A percentile compares a stretch with the other conserved stretches of the same genome.
Conservation (phyloP, 1,140 invertebrate species). For the Protaetia brevitarsis region DNA sequence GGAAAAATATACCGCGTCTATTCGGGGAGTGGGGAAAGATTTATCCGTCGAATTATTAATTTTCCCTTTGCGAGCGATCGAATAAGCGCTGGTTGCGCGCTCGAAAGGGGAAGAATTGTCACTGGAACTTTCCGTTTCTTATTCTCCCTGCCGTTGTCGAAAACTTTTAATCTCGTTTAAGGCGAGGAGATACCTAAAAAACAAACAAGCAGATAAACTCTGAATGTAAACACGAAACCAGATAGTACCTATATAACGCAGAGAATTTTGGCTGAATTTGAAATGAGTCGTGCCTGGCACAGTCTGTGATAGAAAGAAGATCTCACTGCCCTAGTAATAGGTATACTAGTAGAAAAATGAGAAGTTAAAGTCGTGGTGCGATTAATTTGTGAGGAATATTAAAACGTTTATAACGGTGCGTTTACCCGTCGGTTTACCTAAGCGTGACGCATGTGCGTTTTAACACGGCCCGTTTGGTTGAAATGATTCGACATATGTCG, state of each 20-base stretch:
- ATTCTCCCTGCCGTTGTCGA: background rate
- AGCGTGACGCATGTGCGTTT: background rate
- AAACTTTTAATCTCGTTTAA: slow-evolving; percentile 15
- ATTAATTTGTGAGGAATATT: too few relatives aligned
- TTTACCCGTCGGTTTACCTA: background rate
- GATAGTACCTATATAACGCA: too few relatives aligned
- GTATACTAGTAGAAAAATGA: too few relatives aligned
- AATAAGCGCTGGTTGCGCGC: background rate
- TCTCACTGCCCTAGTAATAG: too few relatives aligned
- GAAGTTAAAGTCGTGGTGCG: too few relatives aligned
- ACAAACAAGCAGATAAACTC: slow-evolving; percentile 18
- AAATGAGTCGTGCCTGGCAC: too few relatives aligned
- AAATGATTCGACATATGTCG: slow-evolving; percentile 9
- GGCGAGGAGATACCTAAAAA: background rate
- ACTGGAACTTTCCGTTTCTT: background rate
- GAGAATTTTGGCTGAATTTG: too few relatives aligned
- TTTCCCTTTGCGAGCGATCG: background rate
- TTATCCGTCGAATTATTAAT: slow-evolving; percentile 15
- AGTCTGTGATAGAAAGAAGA: too few relatives aligned
- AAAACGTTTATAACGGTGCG: background rate
- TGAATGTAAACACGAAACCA: slow-evolving; percentile 9
- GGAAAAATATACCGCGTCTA: background rate
- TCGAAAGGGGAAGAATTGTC: background rate
- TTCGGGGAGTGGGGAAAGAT: background rate
- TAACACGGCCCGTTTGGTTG: background rate